Conservation (phyloP, 2,797 vertebrate species). For the Iguana delicatissima region DNA sequence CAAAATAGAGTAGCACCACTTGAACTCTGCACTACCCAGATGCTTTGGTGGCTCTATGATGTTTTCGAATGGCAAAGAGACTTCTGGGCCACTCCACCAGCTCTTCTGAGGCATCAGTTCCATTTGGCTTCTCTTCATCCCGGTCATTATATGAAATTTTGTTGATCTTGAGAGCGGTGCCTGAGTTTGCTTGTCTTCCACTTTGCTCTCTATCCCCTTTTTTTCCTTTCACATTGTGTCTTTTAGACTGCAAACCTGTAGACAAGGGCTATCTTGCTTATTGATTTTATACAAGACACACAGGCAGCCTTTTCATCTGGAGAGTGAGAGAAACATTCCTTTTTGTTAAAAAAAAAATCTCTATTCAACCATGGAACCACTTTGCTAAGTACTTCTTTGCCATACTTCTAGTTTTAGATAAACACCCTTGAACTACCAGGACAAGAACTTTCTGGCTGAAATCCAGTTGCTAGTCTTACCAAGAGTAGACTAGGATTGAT, state of each 20-base stretch:
- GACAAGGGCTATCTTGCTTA: background rate
- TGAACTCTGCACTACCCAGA: too few species aligned
- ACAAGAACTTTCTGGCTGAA: too few species aligned
- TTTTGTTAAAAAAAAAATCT: background rate
- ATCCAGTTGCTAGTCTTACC: too few species aligned
- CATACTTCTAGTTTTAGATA: background rate
- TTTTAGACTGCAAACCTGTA: background rate
- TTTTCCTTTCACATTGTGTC: too few species aligned
- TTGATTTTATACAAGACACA: background rate
- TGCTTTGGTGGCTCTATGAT: too few species aligned
- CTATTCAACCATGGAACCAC: constrained; percentile 21
- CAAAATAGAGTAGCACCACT: too few species aligned
- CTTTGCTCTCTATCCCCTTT: background rate
- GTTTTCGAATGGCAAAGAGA: background rate
- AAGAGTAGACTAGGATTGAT: too few species aligned
- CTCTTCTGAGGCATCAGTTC: background rate
- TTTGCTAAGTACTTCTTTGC: constrained; percentile 35
- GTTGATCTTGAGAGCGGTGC: too few species aligned
- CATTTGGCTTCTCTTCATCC: background rate
- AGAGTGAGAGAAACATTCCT: background rate
- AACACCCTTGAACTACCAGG: background rate
- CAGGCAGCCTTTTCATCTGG: background rate
- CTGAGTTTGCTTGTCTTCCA: background rate
- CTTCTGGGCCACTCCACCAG: background rate
- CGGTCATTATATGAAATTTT: background rate